Base-by-base conservation (phyloP, 2,888 invertebrate genomes). In the Boloria selene region DNA sequence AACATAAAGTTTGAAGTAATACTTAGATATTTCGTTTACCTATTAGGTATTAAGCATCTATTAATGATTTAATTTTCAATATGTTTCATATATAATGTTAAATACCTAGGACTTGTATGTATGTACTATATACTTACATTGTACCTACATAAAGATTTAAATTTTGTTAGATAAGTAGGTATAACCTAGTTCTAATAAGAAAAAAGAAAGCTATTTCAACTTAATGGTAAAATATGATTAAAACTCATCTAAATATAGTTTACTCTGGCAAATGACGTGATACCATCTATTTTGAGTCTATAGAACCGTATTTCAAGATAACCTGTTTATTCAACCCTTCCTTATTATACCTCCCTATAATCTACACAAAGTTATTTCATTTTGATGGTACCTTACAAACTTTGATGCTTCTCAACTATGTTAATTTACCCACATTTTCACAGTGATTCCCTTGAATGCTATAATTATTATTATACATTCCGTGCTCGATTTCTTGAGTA, bases 331-430 rank as follows among this genome's bases (percentile, higher is more conserved):
- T 56, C 60, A 60, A 65, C 70, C 70, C 70, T 63, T 58, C 53
- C 60, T 45, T 45, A 44, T 62, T 53, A 56, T 51, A 56, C 56
- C 55, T 26, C 54, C 54, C 42, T 31, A 58, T 50, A 42, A 52
- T 56, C 58, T 51, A 44, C 59, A 44, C 53, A 58, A 67, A 70
- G 53, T 65, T 68, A 62, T 65, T 60, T 67, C 64, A 65, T 65
- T 65, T 65, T 62, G 67, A 62, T 59, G 64, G 56, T 64, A 45
- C 60, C 69, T 69, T 67, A 64, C 50, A 47, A 70, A 70, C 68
- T 68, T 61, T 42, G 62, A 59, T 64, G 50, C 47, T 54, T 65
- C 22, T 31, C 44, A 64, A 62, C 53, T 50, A 59, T 38, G 59
- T 38, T 59, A 50, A 59, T 59, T 50, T 59, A 59, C 49, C 59